Evolutionary conservation across 2,797 vertebrate species (phyloP), one percentile per base, ranked within the genome.

Genomic region (Sebastes hubbsi): DNA sequence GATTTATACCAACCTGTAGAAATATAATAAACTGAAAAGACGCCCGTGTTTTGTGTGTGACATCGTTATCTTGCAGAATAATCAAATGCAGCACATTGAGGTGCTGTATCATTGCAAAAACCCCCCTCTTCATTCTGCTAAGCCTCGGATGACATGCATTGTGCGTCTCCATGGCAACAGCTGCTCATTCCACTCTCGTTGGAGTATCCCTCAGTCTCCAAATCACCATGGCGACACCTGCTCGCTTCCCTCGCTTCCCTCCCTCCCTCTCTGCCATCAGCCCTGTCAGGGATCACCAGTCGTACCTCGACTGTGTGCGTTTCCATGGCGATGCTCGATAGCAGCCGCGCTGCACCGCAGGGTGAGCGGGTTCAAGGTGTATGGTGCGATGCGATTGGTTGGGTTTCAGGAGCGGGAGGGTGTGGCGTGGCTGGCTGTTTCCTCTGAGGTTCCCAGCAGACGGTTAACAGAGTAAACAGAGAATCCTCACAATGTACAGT

Each of bases 81-180:
- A 63, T 64, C 60, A 58, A 4, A 42, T 13, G 56, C 36, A 55
- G 56, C 24, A 52, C 54, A 63, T 66, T 71, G 42, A 75, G 65
- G 2, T 68, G 78, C 88, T 79, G 76, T 32, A 77, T 88, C 89
- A 72, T 5, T 3, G 49, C 58, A 5, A 0, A 18, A 36, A 36
- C 1, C 30, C 18, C 13, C 2, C 34, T 12, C 29, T 27, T n/a
- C 32, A 6, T 59, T 46, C 11, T 18, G 25, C 29, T 0, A 10
- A 66, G 25, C 72, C n/a, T 10, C 18, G 42, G 68, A 66, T 88
- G 87, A 92, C 89, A 91, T 78, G 89, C 86, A 89, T 92, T 72
- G 69, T 86, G 76, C 0, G 64, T 93, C 60, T 81, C 92, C 86
- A 89, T 89, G 87, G 89, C 87, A 92, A 93, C 91, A 85, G 82